A percentile compares a stretch with the other conserved stretches of the same genome.
Evolutionary conservation across 92 coral and sea anemone genomes (phyloP).

Genomic region (Micromussa lordhowensis): DNA sequence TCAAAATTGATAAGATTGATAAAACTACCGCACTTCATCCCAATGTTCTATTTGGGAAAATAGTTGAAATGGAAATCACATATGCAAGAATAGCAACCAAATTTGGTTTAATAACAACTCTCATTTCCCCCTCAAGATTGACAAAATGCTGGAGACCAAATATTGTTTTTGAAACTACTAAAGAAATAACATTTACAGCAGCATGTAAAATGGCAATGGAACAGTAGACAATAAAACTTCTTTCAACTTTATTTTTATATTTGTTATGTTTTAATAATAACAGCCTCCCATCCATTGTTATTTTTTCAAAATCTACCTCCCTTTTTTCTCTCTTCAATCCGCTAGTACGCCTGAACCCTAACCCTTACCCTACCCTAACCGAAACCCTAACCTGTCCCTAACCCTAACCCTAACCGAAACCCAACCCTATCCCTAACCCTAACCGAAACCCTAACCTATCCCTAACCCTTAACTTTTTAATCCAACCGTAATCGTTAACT

Average conservation of each 20-base stretch:
- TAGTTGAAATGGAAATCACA: slow-evolving; percentile 22
- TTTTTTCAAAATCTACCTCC: no score
- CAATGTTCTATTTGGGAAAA: slow-evolving; percentile 41
- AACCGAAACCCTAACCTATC: no score
- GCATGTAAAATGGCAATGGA: slow-evolving; percentile 38
- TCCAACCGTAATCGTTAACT: no score
- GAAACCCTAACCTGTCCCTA: no score
- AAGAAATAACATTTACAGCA: slow-evolving; percentile 28
- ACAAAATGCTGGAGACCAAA: slow-evolving; percentile 20
- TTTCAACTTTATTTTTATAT: no score
- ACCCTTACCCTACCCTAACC: no score
- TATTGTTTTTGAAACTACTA: slow-evolving; percentile 10
- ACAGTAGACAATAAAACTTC: background rate
- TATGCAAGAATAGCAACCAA: slow-evolving; percentile 25
- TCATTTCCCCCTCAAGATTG: slow-evolving; percentile 12
- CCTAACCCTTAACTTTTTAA: no score
- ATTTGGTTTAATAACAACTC: slow-evolving; percentile 31
- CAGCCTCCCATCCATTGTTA: no score
- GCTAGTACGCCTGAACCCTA: no score
- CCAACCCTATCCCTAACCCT: no score
- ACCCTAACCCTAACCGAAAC: no score
- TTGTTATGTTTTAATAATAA: slow-evolving; percentile 10
- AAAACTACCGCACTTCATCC: slow-evolving; percentile 32
- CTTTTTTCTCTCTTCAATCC: no score
- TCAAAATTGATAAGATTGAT: slow-evolving; percentile 15